Base-by-base conservation (phyloP, 2,113 vertebrate species). In the Panthera uncia region DNA sequence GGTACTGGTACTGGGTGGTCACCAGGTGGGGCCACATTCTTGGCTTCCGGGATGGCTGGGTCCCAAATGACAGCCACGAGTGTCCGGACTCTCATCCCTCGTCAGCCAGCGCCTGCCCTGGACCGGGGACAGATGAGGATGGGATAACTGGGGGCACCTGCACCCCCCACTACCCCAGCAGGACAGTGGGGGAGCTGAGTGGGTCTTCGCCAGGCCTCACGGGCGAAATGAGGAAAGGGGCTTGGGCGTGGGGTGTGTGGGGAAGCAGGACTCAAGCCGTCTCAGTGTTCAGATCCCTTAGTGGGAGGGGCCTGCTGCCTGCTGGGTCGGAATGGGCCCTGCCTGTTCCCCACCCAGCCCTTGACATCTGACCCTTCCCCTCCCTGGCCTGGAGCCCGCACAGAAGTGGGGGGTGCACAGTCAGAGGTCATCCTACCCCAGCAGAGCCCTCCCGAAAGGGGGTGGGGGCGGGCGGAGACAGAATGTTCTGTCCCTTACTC, bases 1-100 rank as follows among this genome's bases (percentile, higher is more conserved):
- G 36, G 66, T 45, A 29, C 5, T 10, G 33, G 7, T 55, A 1
- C 41, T 21, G 27, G 8, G 27, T 3, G 0, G 48, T 80, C 66
- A 36, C 55, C n/a, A 11, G 52, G 65, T 50, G 4, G 71, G 84
- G 92, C 82, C 52, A 29, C 29, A 3, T 19, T 23, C 80, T 80
- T 80, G 50, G 27, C n/a, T 41, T 63, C 66, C 12, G 16, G 85
- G 36, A 33, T 8, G 2, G 11, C 76, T 74, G 71, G 79, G 36
- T 13, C 61, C 83, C 61, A 27, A 6, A 33, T 55, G 14, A 41
- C 7, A 18, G 10, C 74, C 6, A 0, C 6, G 23, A 36, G 29
- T 45, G 65, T 52, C 2, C 0, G 38, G 19, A 14, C 57, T 41
- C 29, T 73, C 3, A 27, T 33, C 23, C 23, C 36, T 8, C 73